A percentile compares a stretch with the other conserved stretches of the same genome.
phyloP scores from a whole-genome alignment of 1,140 invertebrate species.

The Glossosoma conforme region DNA sequence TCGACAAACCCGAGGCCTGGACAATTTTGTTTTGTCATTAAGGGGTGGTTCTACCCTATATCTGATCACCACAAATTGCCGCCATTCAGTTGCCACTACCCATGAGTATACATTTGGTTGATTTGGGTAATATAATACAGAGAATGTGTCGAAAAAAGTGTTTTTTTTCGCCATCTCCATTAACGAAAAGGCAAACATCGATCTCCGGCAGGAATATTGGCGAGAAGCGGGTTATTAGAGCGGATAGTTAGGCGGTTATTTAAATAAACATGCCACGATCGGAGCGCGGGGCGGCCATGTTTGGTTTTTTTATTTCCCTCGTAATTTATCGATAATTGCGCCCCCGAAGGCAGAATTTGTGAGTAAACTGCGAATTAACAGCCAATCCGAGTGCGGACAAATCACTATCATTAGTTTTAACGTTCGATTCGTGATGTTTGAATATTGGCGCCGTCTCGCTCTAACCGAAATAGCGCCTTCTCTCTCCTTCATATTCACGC shows the following conservation, averaged over 20 bases:
- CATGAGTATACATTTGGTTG: too few relatives aligned
- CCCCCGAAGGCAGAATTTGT: constrained; percentile 45
- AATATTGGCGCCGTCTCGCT: constrained; percentile 19
- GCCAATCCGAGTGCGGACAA: constrained; percentile 48
- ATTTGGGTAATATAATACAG: too few relatives aligned
- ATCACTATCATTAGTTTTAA: constrained; percentile 46
- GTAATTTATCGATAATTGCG: constrained; percentile 48
- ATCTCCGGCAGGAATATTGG: constrained; percentile 4
- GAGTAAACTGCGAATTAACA: constrained; percentile 51
- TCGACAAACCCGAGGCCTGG: too few relatives aligned
- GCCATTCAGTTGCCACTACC: too few relatives aligned
- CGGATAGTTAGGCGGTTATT: constrained; percentile 37
- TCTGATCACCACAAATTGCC: too few relatives aligned
- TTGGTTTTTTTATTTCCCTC: constrained; percentile 45
- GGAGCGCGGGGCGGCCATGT: constrained; percentile 22
- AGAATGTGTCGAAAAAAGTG: too few relatives aligned
- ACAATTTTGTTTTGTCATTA: too few relatives aligned
- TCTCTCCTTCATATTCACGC: too few relatives aligned
- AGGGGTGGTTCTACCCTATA: too few relatives aligned
- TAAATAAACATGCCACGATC: constrained; percentile 47
- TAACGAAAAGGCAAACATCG: neutral
- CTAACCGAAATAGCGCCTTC: neutral
- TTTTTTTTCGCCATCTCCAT: too few relatives aligned
- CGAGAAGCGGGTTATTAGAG: constrained; percentile 23
- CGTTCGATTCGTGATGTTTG: constrained; percentile 32